Evolutionary conservation across 1,140 invertebrate genomes (phyloP).

Genomic region (Listronotus oregonensis): DNA sequence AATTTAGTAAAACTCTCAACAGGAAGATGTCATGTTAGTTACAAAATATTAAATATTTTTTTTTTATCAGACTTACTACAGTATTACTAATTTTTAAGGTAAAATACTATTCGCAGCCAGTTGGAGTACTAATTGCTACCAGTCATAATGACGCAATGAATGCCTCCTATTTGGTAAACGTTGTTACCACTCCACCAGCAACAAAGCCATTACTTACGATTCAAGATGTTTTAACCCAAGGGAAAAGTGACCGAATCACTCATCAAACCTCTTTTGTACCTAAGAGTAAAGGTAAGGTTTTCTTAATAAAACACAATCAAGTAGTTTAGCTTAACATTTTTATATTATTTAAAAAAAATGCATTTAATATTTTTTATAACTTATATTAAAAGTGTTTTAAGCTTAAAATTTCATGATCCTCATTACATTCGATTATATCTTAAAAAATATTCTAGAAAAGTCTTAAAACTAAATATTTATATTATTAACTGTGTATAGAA

Average conservation of each 20-base stretch:
- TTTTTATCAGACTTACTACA: too few species aligned
- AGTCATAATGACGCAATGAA: constrained; percentile 64
- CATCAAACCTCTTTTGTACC: constrained; percentile 36
- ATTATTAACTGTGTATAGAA: too few species aligned
- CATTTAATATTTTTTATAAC: too few species aligned
- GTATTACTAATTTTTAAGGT: constrained; percentile 51
- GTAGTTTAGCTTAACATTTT: background rate
- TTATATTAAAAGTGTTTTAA: too few species aligned
- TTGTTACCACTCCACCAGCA: constrained; percentile 64
- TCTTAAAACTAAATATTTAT: too few species aligned
- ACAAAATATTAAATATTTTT: too few species aligned
- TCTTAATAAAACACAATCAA: background rate
- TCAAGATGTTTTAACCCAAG: constrained; percentile 59
- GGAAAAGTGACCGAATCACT: constrained; percentile 34
- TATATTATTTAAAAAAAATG: background rate
- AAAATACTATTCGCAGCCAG: constrained; percentile 70
- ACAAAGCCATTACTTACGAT: constrained; percentile 66
- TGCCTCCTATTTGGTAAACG: constrained; percentile 68
- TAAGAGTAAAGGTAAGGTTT: constrained; percentile 41
- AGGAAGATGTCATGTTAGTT: too few species aligned
- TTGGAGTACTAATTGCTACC: constrained; percentile 72
- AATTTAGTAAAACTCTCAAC: too few species aligned
- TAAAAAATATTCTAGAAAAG: too few species aligned
- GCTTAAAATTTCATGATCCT: too few species aligned
- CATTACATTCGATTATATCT: too few species aligned